Conservation (phyloP, 2,113 vertebrate genomes). For the Anser cygnoides region DNA sequence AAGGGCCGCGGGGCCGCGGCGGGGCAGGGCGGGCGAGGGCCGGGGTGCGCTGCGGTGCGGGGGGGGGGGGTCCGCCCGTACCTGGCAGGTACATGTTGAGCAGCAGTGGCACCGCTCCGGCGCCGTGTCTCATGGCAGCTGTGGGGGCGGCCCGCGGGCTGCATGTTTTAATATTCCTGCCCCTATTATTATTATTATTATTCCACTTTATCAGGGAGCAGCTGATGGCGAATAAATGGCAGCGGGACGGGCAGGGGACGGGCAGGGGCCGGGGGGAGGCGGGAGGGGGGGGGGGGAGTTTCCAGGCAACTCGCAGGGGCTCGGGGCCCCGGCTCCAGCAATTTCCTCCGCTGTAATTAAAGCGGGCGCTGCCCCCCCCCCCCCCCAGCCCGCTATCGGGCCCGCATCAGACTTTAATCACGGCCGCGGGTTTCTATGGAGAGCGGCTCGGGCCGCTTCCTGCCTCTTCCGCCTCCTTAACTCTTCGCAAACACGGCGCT, state of each 20-base stretch:
- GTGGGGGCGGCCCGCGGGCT: constrained; percentile 64
- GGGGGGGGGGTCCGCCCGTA: constrained; percentile 62
- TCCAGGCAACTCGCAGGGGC: constrained; percentile 83
- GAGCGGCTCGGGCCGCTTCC: constrained; percentile 89
- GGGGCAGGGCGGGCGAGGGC: too few species aligned
- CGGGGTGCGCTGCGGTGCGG: not conserved
- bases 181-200: constrained; percentile 83
- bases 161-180: constrained; percentile 71
- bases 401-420: constrained; percentile 92
- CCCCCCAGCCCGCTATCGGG: constrained; percentile 82
- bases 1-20: not conserved
- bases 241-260: constrained; percentile 65
- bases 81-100: constrained; percentile 99
- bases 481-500: constrained; percentile 87
- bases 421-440: constrained; percentile 92
- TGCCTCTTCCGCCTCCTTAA: constrained; percentile 91
- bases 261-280: constrained; percentile 11
- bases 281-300: constrained; percentile 67
- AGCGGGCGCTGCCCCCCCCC: constrained; percentile 79
- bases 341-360: constrained; percentile 95
- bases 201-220: constrained; percentile 90
- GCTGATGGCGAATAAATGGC: constrained; percentile 91
- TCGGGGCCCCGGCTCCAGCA: constrained; percentile 78
- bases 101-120: constrained; percentile 91
- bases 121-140: constrained; percentile 92